These are phyloP conservation scores for Epicauta chinensis DNA, from an alignment of 1,140 invertebrate species.

Conservation along the genomic window DNA sequence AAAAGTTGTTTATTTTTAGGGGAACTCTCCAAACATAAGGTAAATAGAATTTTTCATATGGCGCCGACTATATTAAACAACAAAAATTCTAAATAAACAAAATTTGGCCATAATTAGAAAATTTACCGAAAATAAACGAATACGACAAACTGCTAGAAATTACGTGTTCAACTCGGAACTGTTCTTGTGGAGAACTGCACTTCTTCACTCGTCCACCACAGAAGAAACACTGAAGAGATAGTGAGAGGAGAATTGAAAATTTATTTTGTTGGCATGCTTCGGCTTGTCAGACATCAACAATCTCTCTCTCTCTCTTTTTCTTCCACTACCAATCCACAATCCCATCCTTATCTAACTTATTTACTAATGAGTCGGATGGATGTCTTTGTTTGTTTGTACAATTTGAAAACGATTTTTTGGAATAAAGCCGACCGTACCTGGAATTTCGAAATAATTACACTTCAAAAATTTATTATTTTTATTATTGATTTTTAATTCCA, in stretches of 20 bases:
- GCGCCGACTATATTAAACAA: slow-evolving; percentile 14
- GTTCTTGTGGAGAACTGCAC: slow-evolving; percentile 1
- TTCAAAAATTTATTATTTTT: background rate
- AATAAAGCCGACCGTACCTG: background rate
- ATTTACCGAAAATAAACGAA: background rate
- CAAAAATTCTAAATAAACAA: slow-evolving; percentile 3
- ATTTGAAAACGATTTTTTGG: no score
- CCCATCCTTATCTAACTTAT: no score
- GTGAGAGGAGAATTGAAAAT: background rate
- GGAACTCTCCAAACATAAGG: slow-evolving; percentile 8
- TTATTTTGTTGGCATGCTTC: slow-evolving; percentile 1
- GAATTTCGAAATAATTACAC: background rate
- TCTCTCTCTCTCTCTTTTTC: no score
- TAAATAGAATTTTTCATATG: slow-evolving; percentile 4
- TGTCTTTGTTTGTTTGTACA: no score
- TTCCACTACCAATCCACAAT: no score
- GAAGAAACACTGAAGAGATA: background rate
- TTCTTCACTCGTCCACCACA: background rate
- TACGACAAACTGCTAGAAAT: background rate
- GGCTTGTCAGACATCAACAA: no score
- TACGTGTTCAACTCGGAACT: background rate
- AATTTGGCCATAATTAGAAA: background rate
- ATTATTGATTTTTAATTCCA: no score
- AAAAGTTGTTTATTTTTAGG: slow-evolving; percentile 8
- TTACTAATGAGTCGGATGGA: no score